phyloP scores from a whole-genome alignment of 2,888 invertebrate genomes.

The Rhimphoctona megacephalus region DNA sequence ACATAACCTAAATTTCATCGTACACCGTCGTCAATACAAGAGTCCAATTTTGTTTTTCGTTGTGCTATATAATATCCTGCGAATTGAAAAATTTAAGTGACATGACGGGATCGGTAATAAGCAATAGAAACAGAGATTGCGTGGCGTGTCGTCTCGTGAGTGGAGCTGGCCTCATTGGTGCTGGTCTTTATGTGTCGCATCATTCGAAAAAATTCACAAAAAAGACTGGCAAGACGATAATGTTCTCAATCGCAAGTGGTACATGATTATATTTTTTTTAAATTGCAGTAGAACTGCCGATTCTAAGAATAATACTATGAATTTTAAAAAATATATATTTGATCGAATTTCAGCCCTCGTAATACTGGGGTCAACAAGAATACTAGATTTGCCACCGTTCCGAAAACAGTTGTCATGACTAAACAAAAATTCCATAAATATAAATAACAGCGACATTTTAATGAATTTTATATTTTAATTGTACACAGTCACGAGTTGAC shows the following conservation, averaged over 20 bases:
- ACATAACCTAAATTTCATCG: constrained; percentile 34
- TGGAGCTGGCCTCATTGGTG: constrained; percentile 88
- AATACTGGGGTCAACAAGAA: constrained; percentile 87
- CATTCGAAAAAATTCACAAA: constrained; percentile 86
- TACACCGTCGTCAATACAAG: background rate
- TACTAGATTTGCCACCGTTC: constrained; percentile 85
- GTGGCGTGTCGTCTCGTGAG: constrained; percentile 87
- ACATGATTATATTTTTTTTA: constrained; percentile 63
- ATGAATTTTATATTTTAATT: constrained; percentile 25
- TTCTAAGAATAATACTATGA: background rate
- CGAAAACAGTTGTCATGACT: constrained; percentile 73
- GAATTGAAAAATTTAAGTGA: background rate
- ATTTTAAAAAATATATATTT: background rate
- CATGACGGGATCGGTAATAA: constrained; percentile 78
- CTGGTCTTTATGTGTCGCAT: constrained; percentile 87
- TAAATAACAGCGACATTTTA: background rate
- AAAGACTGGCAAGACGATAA: constrained; percentile 84
- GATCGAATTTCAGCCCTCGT: constrained; percentile 86
- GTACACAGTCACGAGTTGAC: background rate
- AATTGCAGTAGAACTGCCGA: constrained; percentile 28
- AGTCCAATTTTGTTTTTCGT: background rate
- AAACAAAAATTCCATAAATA: background rate
- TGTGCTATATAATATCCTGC: background rate
- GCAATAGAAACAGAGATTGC: constrained; percentile 86
- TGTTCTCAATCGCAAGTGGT: constrained; percentile 86